These are phyloP conservation scores for Ictalurus furcatus DNA, from an alignment of 2,113 vertebrate species.

Conservation along the genomic window DNA sequence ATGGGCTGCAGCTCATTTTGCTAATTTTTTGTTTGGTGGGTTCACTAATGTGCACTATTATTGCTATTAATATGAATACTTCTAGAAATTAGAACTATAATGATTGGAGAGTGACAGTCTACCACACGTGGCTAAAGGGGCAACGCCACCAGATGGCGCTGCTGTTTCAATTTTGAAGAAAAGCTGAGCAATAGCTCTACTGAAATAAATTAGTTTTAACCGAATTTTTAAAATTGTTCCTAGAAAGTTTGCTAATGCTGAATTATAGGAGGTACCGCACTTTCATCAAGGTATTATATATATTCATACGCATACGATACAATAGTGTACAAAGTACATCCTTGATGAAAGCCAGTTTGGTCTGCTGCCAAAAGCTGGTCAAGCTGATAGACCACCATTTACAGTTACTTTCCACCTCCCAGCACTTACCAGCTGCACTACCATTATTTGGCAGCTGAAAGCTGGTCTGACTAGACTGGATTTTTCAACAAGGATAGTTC, in stretches of 20 bases:
- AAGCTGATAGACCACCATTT: not conserved
- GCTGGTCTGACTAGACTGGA: not conserved
- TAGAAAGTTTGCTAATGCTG: not conserved
- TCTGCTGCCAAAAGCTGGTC: not conserved
- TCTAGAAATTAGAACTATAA: not conserved
- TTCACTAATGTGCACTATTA: not conserved
- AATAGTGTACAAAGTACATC: not conserved
- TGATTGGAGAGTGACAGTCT: not conserved
- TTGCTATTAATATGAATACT: not conserved
- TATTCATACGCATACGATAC: not conserved
- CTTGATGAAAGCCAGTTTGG: not conserved
- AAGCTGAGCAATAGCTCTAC: not conserved
- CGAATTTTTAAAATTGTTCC: not conserved
- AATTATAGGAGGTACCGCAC: not conserved
- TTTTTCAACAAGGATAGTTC: not conserved
- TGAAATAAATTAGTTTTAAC: not conserved
- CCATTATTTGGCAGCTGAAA: not conserved
- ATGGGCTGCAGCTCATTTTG: not conserved
- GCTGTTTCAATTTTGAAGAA: not conserved
- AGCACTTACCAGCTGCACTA: not conserved
- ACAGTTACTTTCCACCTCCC: not conserved
- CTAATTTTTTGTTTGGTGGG: not conserved
- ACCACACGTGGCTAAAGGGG: not conserved
- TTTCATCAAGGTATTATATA: not conserved
- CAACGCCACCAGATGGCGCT: not conserved